phyloP scores from a whole-genome alignment of 1,140 invertebrate species.

The Drosophila lini region DNA sequence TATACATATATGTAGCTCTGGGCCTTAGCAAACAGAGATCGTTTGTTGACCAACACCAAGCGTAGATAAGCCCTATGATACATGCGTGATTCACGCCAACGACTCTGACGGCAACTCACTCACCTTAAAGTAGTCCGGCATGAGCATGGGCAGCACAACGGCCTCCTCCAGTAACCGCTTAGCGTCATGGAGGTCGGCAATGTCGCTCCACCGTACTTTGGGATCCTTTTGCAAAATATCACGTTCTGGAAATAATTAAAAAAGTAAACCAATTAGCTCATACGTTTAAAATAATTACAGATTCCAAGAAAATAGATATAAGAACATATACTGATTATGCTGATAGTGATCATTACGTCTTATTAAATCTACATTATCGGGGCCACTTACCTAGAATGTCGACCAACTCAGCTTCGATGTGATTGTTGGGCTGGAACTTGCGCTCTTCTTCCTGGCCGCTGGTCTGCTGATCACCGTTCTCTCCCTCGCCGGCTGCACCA shows the following conservation, averaged over 20 bases:
- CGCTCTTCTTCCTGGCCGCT: conserved; percentile 87
- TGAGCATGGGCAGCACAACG: conserved; percentile 98
- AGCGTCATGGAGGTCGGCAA: conserved; percentile 97
- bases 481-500: conserved; percentile 45
- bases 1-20: no score
- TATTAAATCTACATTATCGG: background rate
- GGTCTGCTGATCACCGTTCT: conserved; percentile 85
- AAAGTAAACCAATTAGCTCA: no score
- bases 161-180: conserved; percentile 98
- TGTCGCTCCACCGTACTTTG: conserved; percentile 98
- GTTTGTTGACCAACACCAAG: conserved; percentile 31
- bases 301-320: no score
- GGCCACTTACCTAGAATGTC: conserved; percentile 91
- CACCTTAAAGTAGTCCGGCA: conserved; percentile 99
- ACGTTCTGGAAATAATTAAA: conserved; percentile 87
- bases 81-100: conserved; percentile 59
- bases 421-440: conserved; percentile 95
- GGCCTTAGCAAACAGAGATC: background rate
- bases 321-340: no score
- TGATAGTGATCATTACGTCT: no score
- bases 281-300: no score
- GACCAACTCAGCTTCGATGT: conserved; percentile 95
- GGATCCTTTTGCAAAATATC: conserved; percentile 99
- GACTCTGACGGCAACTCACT: conserved; percentile 30
- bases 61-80: conserved; percentile 31